These are phyloP conservation scores for Ditula angustiorana DNA, from an alignment of 2,888 invertebrate species.

Conservation along the genomic window DNA sequence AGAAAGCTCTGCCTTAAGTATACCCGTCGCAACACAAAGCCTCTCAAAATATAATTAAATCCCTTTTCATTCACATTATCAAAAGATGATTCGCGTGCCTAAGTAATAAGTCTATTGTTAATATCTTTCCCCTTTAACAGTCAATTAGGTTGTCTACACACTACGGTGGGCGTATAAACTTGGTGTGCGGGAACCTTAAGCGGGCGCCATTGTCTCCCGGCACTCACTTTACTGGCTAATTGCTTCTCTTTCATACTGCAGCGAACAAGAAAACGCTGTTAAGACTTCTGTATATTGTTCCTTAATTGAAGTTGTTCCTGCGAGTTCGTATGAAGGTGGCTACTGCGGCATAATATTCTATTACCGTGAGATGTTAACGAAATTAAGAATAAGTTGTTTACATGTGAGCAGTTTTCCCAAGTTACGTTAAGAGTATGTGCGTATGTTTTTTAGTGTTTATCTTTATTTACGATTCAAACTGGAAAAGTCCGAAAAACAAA, in stretches of 20 bases:
- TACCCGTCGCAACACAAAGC: slow-evolving; percentile 6
- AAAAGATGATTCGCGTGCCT: slow-evolving; percentile 13
- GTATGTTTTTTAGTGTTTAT: neutral
- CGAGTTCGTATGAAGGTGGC: slow-evolving; percentile 39
- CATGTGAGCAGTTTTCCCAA: neutral
- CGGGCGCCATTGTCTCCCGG: slow-evolving; percentile 56
- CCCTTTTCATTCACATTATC: slow-evolving; percentile 1
- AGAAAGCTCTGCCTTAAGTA: neutral
- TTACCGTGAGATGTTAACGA: slow-evolving; percentile 18
- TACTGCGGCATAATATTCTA: slow-evolving; percentile 16
- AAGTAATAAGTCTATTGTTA: slow-evolving; percentile 20
- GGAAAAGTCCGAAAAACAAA: neutral
- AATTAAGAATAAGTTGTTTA: slow-evolving; percentile 23
- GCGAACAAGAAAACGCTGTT: slow-evolving; percentile 73
- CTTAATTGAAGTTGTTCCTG: slow-evolving; percentile 70
- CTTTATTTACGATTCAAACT: neutral
- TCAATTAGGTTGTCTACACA: slow-evolving; percentile 23
- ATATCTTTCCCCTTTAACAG: slow-evolving; percentile 20
- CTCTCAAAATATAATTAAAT: slow-evolving; percentile 16
- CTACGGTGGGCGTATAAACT: slow-evolving; percentile 15
- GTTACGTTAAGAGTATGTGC: neutral
- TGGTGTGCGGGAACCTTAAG: slow-evolving; percentile 19
- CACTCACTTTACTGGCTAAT: slow-evolving; percentile 70
- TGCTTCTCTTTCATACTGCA: slow-evolving; percentile 73
- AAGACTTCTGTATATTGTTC: slow-evolving; percentile 73